These are phyloP conservation scores for Lagodon rhomboides DNA, from an alignment of 2,797 vertebrate species.

Conservation along the genomic window DNA sequence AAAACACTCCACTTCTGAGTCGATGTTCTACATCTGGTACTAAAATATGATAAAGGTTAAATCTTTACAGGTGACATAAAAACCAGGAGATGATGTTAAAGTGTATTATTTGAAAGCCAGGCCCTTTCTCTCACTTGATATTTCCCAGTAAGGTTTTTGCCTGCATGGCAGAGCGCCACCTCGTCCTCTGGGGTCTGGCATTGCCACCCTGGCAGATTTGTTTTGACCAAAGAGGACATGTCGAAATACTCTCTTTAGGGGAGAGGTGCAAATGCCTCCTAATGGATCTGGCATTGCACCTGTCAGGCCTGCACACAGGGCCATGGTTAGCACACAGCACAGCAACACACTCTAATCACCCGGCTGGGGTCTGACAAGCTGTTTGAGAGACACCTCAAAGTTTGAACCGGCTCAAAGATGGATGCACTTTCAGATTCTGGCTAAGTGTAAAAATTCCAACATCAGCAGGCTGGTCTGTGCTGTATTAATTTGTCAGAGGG, in stretches of 20 bases:
- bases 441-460: slow-evolving; percentile 18
- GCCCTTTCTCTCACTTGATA: slow-evolving; percentile 5
- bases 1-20: neutral
- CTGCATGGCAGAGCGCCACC: slow-evolving; percentile 34
- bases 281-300: slow-evolving; percentile 62
- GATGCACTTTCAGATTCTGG: slow-evolving; percentile 36
- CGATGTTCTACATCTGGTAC: neutral
- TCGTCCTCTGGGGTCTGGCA: slow-evolving; percentile 31
- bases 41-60: slow-evolving; percentile 15
- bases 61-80: neutral
- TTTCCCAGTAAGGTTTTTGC: slow-evolving; percentile 14
- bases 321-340: slow-evolving; percentile 35
- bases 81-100: neutral
- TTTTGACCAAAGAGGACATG: slow-evolving; percentile 58
- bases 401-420: slow-evolving; percentile 28
- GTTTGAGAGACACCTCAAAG: slow-evolving; percentile 31
- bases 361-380: slow-evolving; percentile 45
- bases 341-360: slow-evolving; percentile 44
- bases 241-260: slow-evolving; percentile 55
- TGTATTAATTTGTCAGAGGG: slow-evolving; percentile 50
- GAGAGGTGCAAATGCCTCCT: slow-evolving; percentile 63
- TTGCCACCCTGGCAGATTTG: slow-evolving; percentile 46
- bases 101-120: slow-evolving; percentile 2
- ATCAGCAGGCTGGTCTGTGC: slow-evolving; percentile 37
- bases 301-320: slow-evolving; percentile 51